These are phyloP conservation scores for Trichopoda pennipes DNA, from an alignment of 2,888 invertebrate genomes.

Conservation along the genomic window DNA sequence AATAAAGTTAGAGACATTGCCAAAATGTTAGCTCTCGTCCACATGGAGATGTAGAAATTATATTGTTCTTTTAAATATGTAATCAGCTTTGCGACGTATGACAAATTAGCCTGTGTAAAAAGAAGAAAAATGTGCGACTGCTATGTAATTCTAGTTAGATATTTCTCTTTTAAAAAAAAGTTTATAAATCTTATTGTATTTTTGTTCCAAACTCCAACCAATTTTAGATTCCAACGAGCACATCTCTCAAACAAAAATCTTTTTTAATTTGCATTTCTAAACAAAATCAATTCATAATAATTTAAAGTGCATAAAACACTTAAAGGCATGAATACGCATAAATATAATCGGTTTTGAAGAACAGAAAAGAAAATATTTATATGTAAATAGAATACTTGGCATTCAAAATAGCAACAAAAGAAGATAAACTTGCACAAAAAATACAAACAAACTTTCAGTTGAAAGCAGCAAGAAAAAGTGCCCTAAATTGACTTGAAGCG, in stretches of 20 bases:
- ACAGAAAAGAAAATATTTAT: constrained; percentile 22
- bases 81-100: no score
- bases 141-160: no score
- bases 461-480: constrained; percentile 17
- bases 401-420: constrained; percentile 49
- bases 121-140: no score
- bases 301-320: constrained; percentile 64
- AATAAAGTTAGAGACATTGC: no score
- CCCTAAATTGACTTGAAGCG: constrained; percentile 32
- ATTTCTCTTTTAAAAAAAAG: no score
- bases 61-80: no score
- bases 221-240: background rate
- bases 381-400: constrained; percentile 38
- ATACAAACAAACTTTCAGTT: background rate
- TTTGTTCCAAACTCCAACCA: background rate
- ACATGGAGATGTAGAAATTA: no score
- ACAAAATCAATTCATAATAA: constrained; percentile 58
- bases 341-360: constrained; percentile 64
- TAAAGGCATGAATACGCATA: constrained; percentile 65
- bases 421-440: constrained; percentile 28
- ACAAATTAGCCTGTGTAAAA: no score
- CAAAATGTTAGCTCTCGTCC: no score
- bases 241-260: background rate
- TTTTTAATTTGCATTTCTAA: constrained; percentile 34
- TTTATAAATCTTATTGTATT: no score